These are phyloP conservation scores for Psilopsiagon aurifrons DNA, from an alignment of 2,113 vertebrate genomes.

Conservation along the genomic window DNA sequence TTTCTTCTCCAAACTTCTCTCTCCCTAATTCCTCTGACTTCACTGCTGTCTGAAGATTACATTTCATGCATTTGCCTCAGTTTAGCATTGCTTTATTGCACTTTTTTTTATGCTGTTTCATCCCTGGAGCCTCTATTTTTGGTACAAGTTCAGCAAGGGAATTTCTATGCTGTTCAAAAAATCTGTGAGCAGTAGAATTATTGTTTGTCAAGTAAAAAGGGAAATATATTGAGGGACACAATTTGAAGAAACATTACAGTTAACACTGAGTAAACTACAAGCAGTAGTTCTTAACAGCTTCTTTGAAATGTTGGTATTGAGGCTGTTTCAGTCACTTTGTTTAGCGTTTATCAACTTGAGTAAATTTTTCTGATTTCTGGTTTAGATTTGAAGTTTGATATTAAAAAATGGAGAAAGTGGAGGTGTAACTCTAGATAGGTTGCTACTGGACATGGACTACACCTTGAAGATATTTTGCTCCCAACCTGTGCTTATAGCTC, in stretches of 20 bases:
- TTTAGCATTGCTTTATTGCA: neutral
- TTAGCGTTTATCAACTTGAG: neutral
- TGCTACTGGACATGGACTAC: neutral
- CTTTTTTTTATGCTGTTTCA: neutral
- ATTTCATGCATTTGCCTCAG: neutral
- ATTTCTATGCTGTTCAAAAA: neutral
- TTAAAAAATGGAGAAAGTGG: neutral
- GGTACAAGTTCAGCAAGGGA: neutral
- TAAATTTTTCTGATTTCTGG: neutral
- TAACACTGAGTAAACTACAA: neutral
- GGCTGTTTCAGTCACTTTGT: neutral
- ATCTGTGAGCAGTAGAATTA: neutral
- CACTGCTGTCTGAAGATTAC: neutral
- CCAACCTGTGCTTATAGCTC: neutral
- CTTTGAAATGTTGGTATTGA: neutral
- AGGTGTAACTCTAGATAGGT: rapidly evolving
- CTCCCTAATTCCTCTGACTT: neutral
- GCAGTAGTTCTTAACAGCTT: neutral
- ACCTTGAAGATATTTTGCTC: neutral
- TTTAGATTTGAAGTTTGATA: neutral
- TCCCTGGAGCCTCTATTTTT: neutral
- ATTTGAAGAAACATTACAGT: neutral
- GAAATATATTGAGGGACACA: neutral
- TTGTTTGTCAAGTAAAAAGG: neutral
- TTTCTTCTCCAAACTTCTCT: neutral